phyloP scores from a whole-genome alignment of 2,888 invertebrate genomes.

The Teleiodes luculella region DNA sequence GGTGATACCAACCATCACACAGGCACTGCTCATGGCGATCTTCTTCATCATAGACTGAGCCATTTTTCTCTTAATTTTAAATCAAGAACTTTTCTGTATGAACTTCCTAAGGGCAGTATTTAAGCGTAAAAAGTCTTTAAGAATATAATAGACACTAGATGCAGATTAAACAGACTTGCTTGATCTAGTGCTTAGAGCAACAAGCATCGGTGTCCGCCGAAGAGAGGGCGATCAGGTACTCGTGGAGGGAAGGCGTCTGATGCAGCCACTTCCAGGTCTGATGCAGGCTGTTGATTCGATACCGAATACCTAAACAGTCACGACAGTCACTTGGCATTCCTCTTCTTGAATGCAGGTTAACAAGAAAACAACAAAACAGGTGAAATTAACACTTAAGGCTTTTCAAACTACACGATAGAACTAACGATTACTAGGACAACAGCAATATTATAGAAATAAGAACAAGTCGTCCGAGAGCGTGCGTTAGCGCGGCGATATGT shows the following conservation, averaged over 20 bases:
- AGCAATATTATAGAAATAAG: conserved; percentile 20
- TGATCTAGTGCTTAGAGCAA: conserved; percentile 44
- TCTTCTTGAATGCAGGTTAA: conserved; percentile 75
- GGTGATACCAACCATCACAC: conserved; percentile 57
- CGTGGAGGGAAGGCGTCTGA: conserved; percentile 92
- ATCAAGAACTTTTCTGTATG: conserved; percentile 74
- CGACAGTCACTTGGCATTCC: conserved; percentile 84
- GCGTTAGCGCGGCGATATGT: conserved; percentile 53
- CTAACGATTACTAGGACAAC: conserved; percentile 4
- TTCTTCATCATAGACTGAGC: conserved; percentile 70
- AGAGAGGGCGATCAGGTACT: conserved; percentile 89
- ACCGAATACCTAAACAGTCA: conserved; percentile 92
- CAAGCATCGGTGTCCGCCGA: conserved; percentile 83
- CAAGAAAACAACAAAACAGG: conserved; percentile 62
- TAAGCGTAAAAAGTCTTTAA: conserved; percentile 47
- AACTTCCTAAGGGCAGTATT: conserved; percentile 50
- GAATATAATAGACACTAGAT: conserved; percentile 35
- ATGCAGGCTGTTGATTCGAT: conserved; percentile 91
- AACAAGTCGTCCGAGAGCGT: conserved; percentile 29
- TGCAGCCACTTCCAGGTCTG: conserved; percentile 98
- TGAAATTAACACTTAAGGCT: conserved; percentile 37
- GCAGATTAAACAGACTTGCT: conserved; percentile 41
- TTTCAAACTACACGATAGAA: conserved; percentile 3
- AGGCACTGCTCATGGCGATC: conserved; percentile 57
- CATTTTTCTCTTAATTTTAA: conserved; percentile 49